Evolutionary conservation across 37 sponge, comb jelly and placozoan species (phyloP).

Genomic region (Halisarca cf. caerulea): DNA sequence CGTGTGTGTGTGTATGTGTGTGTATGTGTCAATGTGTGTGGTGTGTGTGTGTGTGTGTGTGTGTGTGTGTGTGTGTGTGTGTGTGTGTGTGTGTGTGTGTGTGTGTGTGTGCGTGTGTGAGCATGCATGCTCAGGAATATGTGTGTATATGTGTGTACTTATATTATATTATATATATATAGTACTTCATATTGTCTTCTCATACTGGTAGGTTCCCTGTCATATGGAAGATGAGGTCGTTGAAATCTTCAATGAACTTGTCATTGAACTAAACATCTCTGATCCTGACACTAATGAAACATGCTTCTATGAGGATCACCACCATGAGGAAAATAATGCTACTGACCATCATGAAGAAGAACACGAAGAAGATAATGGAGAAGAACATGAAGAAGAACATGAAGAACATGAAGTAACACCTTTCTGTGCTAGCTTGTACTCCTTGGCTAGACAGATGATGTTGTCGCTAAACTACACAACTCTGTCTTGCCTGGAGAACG

Average conservation of each 20-base stretch:
- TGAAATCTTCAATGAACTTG: constrained; percentile 7
- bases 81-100: too few relatives aligned
- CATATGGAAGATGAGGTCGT: constrained; percentile 3
- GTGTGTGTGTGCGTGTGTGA: too few relatives aligned
- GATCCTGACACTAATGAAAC: not conserved
- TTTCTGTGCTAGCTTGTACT: not conserved
- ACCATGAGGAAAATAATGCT: not conserved
- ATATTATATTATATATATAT: too few relatives aligned
- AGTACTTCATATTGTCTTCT: not conserved
- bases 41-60: too few relatives aligned
- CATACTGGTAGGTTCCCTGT: constrained; percentile 8
- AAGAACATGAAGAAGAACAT: not conserved
- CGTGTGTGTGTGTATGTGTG: too few relatives aligned
- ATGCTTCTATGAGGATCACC: not conserved
- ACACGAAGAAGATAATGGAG: not conserved
- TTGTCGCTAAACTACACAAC: constrained; percentile 41
- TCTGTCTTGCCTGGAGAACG: constrained; percentile 32
- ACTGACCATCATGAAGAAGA: not conserved
- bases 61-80: too few relatives aligned
- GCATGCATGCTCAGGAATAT: too few relatives aligned
- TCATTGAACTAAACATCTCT: not conserved
- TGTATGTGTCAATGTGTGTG: too few relatives aligned
- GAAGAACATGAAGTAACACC: not conserved
- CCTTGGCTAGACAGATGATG: constrained; percentile 5
- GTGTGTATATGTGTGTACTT: too few relatives aligned